Conservation (phyloP, 2,888 invertebrate genomes). For the Cheilosia grossa region DNA sequence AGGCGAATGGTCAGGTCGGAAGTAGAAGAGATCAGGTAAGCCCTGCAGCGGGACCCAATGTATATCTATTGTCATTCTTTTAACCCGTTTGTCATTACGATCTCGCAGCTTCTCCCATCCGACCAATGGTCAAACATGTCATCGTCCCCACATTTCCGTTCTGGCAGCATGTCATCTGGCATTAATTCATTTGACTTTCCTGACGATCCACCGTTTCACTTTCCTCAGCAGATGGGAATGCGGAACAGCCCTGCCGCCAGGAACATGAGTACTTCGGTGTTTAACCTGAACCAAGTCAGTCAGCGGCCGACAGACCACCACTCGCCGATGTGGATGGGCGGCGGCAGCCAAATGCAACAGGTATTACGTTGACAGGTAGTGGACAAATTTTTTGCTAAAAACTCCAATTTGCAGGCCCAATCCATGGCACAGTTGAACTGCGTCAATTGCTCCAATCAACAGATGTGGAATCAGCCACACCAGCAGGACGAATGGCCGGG, state of each 20-base stretch:
- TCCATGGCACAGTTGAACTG: slow-evolving; percentile 89
- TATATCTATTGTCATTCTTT: slow-evolving; percentile 65
- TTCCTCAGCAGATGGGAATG: slow-evolving; percentile 76
- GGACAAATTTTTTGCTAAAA: not conserved
- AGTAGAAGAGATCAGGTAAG: slow-evolving; percentile 79
- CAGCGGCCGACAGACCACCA: slow-evolving; percentile 76
- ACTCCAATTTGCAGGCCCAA: slow-evolving; percentile 84
- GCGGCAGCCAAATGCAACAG: slow-evolving; percentile 84
- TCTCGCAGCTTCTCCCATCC: slow-evolving; percentile 77
- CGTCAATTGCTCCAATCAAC: slow-evolving; percentile 84
- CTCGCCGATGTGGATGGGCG: slow-evolving; percentile 76
- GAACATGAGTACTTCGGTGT: slow-evolving; percentile 84
- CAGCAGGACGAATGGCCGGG: slow-evolving; percentile 79
- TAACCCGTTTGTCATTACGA: slow-evolving; percentile 72
- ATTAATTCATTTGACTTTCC: slow-evolving; percentile 82
- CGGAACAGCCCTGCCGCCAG: slow-evolving; percentile 75
- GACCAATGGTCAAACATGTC: slow-evolving; percentile 83
- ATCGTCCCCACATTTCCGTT: slow-evolving; percentile 82
- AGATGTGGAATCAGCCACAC: slow-evolving; percentile 78
- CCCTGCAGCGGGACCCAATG: not conserved
- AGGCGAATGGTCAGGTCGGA: slow-evolving; percentile 80
- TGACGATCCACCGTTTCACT: slow-evolving; percentile 81
- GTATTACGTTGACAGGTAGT: slow-evolving; percentile 79
- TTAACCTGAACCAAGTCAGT: slow-evolving; percentile 84
- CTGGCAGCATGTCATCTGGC: slow-evolving; percentile 83